Evolutionary conservation across 2,113 vertebrate genomes (phyloP), one percentile per base, ranked within the genome.

Genomic region (Equus quagga): DNA sequence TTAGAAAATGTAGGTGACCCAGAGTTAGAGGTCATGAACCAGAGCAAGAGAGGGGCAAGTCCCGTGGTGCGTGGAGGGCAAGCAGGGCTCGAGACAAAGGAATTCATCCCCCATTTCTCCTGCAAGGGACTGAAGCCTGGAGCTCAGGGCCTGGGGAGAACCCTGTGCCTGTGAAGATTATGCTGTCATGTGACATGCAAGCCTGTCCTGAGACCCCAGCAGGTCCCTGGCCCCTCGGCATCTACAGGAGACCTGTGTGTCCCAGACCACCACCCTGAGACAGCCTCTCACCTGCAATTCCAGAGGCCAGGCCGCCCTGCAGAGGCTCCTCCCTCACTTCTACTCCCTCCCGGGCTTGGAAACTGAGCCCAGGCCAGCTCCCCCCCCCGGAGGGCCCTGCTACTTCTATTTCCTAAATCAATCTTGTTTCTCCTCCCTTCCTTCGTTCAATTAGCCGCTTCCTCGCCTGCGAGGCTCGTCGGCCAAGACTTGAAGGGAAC

Each of bases 11-110:
- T 31, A 28, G 19, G 24, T 67, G 72, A 36, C 28, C 31, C 49
- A 4, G 41, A 70, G 8, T 19, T 14, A 49, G 76, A 87, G 12
- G 28, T 49, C 24, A 8, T 0, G 9, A 11, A 4, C 49, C 24
- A 12, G 31, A 31, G 31, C 17, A 24, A 58, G 85, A 56, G 33
- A 2, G 0, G 4, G 56, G 15, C 19, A 3, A 33, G 21, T 13
- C 31, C 26, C 0, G 44, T 13, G 51, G 23, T 0, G 11, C 0
- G 0, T 46, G 2, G 15, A 5, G 13, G 4, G 19, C 26, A 2
- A 1, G 28, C 24, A 2, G 31, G 10, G 28, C 15, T 3, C 0
- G 4, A 18, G 33, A 24, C 1, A 0, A 18, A 41, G 28, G 62
- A 9, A 10, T 5, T 18, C 51, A 5, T 5, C 4, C 6, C 49